phyloP scores from a whole-genome alignment of 2,797 vertebrate species.

The Scolopax bukidnonensis region DNA sequence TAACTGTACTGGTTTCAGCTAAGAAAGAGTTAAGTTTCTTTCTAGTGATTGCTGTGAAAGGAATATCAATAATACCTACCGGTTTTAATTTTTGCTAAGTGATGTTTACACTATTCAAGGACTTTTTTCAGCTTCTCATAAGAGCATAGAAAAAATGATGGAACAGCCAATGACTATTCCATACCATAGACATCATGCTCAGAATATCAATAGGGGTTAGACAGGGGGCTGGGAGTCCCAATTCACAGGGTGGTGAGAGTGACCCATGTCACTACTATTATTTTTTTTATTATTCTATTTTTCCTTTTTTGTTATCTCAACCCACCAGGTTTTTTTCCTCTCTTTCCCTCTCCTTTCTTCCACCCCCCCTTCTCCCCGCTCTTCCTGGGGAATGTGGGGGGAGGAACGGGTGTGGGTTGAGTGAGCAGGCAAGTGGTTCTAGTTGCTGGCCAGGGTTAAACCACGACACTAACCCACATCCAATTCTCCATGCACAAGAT shows the following conservation, averaged over 20 bases:
- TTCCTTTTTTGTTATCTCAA: background rate
- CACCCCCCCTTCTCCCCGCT: background rate
- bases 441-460: background rate
- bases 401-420: background rate
- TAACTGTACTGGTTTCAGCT: background rate
- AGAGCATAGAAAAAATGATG: background rate
- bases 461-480: background rate
- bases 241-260: background rate
- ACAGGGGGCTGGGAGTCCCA: background rate
- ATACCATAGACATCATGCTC: background rate
- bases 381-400: background rate
- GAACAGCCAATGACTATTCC: background rate
- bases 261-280: background rate
- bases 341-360: background rate
- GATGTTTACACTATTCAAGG: background rate
- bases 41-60: background rate
- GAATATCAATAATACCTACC: background rate
- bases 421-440: background rate
- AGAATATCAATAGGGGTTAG: background rate
- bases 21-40: background rate
- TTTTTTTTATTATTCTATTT: background rate
- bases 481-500: background rate
- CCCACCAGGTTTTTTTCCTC: background rate
- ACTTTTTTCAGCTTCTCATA: background rate
- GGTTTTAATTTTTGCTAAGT: background rate